phyloP scores from a whole-genome alignment of 2,797 vertebrate genomes.

The Hydrolagus colliei region DNA sequence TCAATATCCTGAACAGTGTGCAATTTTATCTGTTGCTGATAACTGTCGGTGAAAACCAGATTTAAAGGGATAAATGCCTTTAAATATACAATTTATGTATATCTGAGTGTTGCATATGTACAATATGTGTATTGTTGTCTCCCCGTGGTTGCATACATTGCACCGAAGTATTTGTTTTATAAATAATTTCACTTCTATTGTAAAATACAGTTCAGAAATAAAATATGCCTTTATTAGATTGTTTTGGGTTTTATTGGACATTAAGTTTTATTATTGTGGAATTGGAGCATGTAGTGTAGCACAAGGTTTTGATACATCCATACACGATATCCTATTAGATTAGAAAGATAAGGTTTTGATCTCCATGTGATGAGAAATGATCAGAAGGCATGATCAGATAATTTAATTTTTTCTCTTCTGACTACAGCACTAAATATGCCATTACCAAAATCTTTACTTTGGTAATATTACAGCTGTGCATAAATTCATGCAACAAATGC shows the following conservation, averaged over 20 bases:
- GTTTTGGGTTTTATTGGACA: constrained; percentile 58
- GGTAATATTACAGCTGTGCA: no score
- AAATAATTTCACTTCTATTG: constrained; percentile 73
- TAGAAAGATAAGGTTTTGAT: no score
- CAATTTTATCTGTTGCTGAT: constrained; percentile 72
- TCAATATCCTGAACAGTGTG: constrained; percentile 67
- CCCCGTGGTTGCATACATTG: constrained; percentile 62
- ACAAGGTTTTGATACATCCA: no score
- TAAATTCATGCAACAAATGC: no score
- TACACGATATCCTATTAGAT: no score
- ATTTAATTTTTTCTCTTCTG: no score
- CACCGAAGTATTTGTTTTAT: constrained; percentile 73
- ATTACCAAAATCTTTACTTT: no score
- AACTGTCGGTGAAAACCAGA: constrained; percentile 60
- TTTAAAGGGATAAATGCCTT: constrained; percentile 58
- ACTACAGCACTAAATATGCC: no score
- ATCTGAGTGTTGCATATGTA: constrained; percentile 73
- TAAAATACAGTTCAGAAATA: constrained; percentile 85
- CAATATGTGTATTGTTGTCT: constrained; percentile 68
- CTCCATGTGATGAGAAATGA: no score
- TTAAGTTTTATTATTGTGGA: neutral
- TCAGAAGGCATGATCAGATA: no score
- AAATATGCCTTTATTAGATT: constrained; percentile 88
- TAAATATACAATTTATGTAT: constrained; percentile 64
- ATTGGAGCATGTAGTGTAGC: neutral